Evolutionary conservation across 2,888 invertebrate species (phyloP).

Genomic region (Trachelus tabidus): DNA sequence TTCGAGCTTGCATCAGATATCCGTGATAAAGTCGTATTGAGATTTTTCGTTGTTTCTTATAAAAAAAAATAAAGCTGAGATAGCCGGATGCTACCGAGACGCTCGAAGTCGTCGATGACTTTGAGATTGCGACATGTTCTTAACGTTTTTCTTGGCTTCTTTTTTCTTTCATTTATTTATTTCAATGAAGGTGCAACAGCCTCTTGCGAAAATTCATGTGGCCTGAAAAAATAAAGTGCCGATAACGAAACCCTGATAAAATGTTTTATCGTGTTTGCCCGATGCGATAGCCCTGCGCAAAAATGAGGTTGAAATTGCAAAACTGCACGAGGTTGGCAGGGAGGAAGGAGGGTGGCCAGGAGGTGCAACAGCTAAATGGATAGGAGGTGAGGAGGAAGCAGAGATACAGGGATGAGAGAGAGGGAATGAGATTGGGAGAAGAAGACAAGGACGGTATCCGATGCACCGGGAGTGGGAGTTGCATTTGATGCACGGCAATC

Average conservation of each 20-base stretch:
- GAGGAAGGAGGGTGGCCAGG: constrained; percentile 11
- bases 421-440: constrained; percentile 6
- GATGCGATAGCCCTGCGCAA: constrained; percentile 58
- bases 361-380: constrained; percentile 13
- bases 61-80: too few species aligned
- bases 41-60: too few species aligned
- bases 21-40: too few species aligned
- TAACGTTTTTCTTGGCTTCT: too few species aligned
- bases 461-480: not conserved
- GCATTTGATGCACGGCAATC: constrained; percentile 28
- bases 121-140: not conserved
- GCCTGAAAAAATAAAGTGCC: constrained; percentile 62
- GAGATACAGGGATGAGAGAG: constrained; percentile 12
- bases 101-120: too few species aligned
- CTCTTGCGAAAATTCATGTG: constrained; percentile 62
- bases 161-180: too few species aligned
- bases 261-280: constrained; percentile 61
- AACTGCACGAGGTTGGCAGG: constrained; percentile 39
- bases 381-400: constrained; percentile 11
- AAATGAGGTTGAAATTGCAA: constrained; percentile 65
- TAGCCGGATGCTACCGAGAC: too few species aligned
- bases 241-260: constrained; percentile 55
- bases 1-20: too few species aligned
- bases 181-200: constrained; percentile 42
- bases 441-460: not conserved